Evolutionary conservation across 2,888 invertebrate species (phyloP).

Genomic region (Philopedon plagiatum): DNA sequence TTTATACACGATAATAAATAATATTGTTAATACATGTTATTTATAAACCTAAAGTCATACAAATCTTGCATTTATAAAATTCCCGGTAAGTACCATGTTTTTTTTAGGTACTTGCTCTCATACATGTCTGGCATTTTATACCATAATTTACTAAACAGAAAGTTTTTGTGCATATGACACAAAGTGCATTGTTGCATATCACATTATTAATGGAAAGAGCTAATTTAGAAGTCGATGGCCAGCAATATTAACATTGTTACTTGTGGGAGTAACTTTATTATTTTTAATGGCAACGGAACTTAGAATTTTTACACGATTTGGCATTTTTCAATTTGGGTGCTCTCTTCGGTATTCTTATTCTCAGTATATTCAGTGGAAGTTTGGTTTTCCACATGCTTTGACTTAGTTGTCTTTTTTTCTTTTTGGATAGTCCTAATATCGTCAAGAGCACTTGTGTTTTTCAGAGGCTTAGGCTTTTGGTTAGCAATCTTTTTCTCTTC

Average conservation of each 20-base stretch:
- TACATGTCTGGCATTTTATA: not conserved
- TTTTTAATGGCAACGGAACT: not conserved
- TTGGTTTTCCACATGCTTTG: not conserved
- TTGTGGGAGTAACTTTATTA: not conserved
- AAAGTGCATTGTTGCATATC: not conserved
- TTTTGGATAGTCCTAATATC: no score
- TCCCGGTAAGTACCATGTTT: not conserved
- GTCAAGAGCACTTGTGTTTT: not conserved
- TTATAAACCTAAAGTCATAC: not conserved
- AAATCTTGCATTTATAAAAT: conserved; percentile 1
- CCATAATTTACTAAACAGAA: not conserved
- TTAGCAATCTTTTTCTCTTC: not conserved
- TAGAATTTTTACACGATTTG: not conserved
- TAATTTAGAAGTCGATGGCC: no score
- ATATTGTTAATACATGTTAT: not conserved
- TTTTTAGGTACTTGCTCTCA: not conserved
- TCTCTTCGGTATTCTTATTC: not conserved
- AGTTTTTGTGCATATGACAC: not conserved
- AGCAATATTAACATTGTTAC: no score
- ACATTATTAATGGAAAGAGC: not conserved
- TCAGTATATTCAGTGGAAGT: not conserved
- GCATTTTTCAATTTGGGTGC: not conserved
- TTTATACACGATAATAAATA: no score
- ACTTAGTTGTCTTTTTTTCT: no score
- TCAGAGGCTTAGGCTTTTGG: not conserved